phyloP scores from a whole-genome alignment of 2,113 vertebrate species.

The rat (Rattus norvegicus) region DNA sequence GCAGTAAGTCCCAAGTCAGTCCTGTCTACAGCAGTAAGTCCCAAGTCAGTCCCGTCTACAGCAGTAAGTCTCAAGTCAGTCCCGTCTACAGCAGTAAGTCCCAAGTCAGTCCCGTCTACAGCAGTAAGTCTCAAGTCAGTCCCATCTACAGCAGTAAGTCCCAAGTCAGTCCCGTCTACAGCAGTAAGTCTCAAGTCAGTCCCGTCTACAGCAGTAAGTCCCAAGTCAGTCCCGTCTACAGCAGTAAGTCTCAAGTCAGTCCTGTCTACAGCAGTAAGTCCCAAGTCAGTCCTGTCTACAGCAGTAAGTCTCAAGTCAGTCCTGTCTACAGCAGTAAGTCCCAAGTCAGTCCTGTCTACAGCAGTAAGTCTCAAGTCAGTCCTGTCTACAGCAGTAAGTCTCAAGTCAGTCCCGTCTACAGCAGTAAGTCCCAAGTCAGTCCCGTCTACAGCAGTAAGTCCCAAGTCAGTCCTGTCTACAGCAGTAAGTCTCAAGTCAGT shows the following conservation, averaged over 20 bases:
- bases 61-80: background rate
- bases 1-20: background rate
- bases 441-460: no score
- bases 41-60: background rate
- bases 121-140: background rate
- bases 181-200: background rate
- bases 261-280: no score
- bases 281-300: background rate
- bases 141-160: background rate
- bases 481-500: background rate
- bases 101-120: background rate
- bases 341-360: background rate
- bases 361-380: background rate
- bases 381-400: background rate
- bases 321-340: background rate
- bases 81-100: no score
- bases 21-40: background rate
- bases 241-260: background rate
- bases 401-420: background rate
- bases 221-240: background rate
- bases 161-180: background rate
- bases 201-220: background rate
- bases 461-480: background rate
- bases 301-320: background rate
- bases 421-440: background rate